These are phyloP conservation scores for Pangasius djambal DNA, from an alignment of 2,797 vertebrate species.

Conservation along the genomic window DNA sequence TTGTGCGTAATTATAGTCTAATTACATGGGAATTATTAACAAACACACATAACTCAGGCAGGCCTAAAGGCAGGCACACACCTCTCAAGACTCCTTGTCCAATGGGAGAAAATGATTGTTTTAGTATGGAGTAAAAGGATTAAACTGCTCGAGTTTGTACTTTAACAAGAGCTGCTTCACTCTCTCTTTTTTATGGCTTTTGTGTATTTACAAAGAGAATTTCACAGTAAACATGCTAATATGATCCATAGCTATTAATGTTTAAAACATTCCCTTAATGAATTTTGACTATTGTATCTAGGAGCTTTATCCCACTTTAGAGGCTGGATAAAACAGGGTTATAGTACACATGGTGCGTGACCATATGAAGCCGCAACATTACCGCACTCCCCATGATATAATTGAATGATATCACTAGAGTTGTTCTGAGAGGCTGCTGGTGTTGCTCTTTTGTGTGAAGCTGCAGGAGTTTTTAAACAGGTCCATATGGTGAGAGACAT, in stretches of 20 bases:
- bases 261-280: slow-evolving; percentile 27
- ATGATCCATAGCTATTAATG: slow-evolving; percentile 1
- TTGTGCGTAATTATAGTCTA: slow-evolving; percentile 73
- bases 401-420: slow-evolving; percentile 56
- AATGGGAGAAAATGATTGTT: slow-evolving; percentile 62
- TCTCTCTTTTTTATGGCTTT: slow-evolving; percentile 37
- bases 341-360: not conserved
- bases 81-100: slow-evolving; percentile 41
- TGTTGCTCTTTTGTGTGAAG: slow-evolving; percentile 56
- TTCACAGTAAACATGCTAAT: slow-evolving; percentile 56
- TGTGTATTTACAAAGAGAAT: slow-evolving; percentile 56
- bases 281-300: slow-evolving; percentile 8
- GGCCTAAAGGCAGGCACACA: slow-evolving; percentile 47
- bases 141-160: slow-evolving; percentile 52
- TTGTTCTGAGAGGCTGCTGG: slow-evolving; percentile 54
- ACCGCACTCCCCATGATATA: slow-evolving; percentile 43
- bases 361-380: slow-evolving; percentile 28
- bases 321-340: slow-evolving; percentile 1
- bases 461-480: slow-evolving; percentile 61
- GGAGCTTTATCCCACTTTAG: not conserved
- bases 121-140: slow-evolving; percentile 60
- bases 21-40: slow-evolving; percentile 74
- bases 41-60: slow-evolving; percentile 54
- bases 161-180: slow-evolving; percentile 9
- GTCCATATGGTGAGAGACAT: slow-evolving; percentile 70